These are phyloP conservation scores for Rhagoletis zephyria DNA, from an alignment of 1,140 invertebrate species.

Conservation along the genomic window DNA sequence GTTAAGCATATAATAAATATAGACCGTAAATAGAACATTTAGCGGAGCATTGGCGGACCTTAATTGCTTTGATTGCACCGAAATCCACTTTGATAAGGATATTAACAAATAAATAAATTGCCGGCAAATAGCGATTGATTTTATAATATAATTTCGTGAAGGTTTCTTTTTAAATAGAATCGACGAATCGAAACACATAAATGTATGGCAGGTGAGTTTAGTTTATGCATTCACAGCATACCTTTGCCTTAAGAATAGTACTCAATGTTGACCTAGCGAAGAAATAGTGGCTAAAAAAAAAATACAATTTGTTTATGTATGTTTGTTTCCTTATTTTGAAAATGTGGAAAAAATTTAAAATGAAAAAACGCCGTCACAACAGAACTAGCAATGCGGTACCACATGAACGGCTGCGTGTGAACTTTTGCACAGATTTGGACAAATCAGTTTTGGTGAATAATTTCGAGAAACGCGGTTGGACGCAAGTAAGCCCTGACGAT, in stretches of 20 bases:
- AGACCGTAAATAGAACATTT: conserved; percentile 10
- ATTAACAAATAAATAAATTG: neutral
- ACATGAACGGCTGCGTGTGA: conserved; percentile 74
- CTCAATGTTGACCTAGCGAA: neutral
- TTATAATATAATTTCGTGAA: conserved; percentile 23
- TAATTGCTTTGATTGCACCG: conserved; percentile 44
- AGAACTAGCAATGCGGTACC: conserved; percentile 52
- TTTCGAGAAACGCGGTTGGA: conserved; percentile 94
- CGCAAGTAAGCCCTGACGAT: conserved; percentile 90
- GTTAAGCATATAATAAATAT: neutral
- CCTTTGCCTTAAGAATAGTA: neutral
- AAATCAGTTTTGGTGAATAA: conserved; percentile 95
- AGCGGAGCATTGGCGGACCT: neutral
- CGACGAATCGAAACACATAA: neutral
- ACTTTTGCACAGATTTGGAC: conserved; percentile 93
- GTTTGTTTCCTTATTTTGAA: neutral
- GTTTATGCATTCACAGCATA: neutral
- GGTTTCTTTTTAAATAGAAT: neutral
- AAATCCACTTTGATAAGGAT: conserved; percentile 43
- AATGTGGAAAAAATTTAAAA: conserved; percentile 36
- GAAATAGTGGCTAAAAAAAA: neutral
- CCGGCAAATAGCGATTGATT: neutral
- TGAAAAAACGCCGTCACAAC: neutral
- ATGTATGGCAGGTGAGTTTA: conserved; percentile 57
- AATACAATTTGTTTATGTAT: neutral